Evolutionary conservation across 1,140 invertebrate species (phyloP).

Genomic region (Zeugodacus cucurbitae): DNA sequence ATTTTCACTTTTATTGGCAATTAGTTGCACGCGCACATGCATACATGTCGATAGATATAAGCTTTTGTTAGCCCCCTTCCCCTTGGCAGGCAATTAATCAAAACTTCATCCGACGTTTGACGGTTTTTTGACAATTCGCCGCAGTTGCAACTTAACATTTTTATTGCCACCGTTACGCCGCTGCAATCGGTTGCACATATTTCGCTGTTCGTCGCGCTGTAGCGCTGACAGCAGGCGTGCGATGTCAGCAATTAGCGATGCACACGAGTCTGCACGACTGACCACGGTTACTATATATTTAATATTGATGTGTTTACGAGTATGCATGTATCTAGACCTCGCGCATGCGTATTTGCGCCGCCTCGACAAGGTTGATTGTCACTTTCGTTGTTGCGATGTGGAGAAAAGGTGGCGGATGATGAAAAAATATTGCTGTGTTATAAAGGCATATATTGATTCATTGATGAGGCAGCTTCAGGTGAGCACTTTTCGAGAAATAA

Average conservation of each 20-base stretch:
- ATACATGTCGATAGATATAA: neutral
- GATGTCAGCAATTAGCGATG: neutral
- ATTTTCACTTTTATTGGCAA: slow-evolving; percentile 26
- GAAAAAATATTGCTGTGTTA: neutral
- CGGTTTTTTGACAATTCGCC: neutral
- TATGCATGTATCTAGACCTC: neutral
- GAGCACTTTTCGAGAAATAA: too few relatives aligned
- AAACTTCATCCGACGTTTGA: neutral
- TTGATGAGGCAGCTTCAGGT: too few relatives aligned
- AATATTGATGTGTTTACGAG: neutral
- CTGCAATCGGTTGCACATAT: neutral
- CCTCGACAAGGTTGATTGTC: neutral
- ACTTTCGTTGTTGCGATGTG: neutral
- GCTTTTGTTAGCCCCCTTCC: neutral
- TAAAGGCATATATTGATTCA: too few relatives aligned
- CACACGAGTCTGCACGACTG: neutral
- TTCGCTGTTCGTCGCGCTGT: slow-evolving; percentile 2
- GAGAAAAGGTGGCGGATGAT: neutral
- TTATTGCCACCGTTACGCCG: neutral
- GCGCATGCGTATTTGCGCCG: neutral
- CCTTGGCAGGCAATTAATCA: neutral
- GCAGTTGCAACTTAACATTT: neutral
- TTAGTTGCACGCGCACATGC: neutral
- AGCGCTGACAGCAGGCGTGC: neutral
- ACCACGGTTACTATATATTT: neutral